Evolutionary conservation across 2,888 invertebrate genomes (phyloP).

Genomic region (Laothoe populi): DNA sequence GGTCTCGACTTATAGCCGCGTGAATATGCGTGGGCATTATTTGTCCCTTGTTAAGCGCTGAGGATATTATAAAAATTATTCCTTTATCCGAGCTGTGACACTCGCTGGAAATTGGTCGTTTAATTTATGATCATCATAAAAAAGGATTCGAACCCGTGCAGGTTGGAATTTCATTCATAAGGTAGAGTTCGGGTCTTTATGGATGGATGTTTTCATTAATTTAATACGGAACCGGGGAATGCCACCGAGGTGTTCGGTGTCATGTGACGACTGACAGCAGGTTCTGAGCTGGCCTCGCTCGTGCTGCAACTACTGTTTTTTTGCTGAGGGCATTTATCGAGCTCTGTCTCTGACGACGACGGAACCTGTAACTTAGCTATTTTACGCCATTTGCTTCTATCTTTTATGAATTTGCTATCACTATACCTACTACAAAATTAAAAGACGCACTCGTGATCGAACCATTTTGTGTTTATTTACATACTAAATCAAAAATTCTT

Average conservation of each 20-base stretch:
- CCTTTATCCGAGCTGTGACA: slow-evolving; percentile 83
- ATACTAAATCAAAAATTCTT: slow-evolving; percentile 71
- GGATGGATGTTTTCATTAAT: slow-evolving; percentile 84
- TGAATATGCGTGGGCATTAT: slow-evolving; percentile 84
- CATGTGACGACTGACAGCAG: slow-evolving; percentile 59
- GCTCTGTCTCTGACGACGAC: slow-evolving; percentile 29
- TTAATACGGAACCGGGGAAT: slow-evolving; percentile 73
- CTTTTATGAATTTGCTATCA: slow-evolving; percentile 1
- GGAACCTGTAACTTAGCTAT: slow-evolving; percentile 12
- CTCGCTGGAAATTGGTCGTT: slow-evolving; percentile 82
- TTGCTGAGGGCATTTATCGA: slow-evolving; percentile 42
- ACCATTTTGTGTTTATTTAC: slow-evolving; percentile 61
- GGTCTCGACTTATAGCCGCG: slow-evolving; percentile 80
- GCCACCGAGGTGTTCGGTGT: slow-evolving; percentile 76
- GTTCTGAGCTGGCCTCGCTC: slow-evolving; percentile 66
- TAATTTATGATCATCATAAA: slow-evolving; percentile 83
- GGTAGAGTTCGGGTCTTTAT: slow-evolving; percentile 83
- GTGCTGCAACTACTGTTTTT: slow-evolving; percentile 70
- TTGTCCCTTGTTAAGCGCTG: slow-evolving; percentile 83
- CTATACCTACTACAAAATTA: slow-evolving; percentile 41
- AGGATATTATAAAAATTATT: slow-evolving; percentile 85
- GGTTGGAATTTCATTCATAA: slow-evolving; percentile 86
- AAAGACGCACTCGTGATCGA: slow-evolving; percentile 63
- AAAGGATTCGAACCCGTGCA: slow-evolving; percentile 80
- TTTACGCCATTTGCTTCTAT: background rate